phyloP scores from a whole-genome alignment of 2,797 vertebrate genomes.

The Cyclopterus lumpus region DNA sequence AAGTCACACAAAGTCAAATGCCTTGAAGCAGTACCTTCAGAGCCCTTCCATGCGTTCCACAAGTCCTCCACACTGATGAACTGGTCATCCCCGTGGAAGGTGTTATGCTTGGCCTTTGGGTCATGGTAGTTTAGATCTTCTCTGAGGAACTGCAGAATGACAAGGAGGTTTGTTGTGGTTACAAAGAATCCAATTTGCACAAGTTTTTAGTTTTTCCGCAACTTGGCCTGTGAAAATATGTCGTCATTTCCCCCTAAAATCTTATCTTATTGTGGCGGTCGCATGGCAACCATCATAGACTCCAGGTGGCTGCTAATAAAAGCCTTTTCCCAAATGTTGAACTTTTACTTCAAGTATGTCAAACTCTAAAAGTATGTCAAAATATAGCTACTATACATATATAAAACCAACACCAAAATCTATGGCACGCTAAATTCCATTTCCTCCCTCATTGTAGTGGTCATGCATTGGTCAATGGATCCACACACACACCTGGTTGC shows the following conservation, averaged over 20 bases:
- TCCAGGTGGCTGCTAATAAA: background rate
- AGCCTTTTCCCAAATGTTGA: background rate
- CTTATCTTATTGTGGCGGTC: background rate
- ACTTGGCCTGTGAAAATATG: background rate
- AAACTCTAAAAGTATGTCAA: background rate
- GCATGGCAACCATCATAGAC: background rate
- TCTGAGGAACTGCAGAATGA: constrained; percentile 90
- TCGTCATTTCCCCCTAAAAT: background rate
- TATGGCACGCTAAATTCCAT: constrained; percentile 5
- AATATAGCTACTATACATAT: background rate
- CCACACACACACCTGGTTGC: constrained; percentile 21
- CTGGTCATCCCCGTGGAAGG: constrained; percentile 97
- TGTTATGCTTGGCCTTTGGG: constrained; percentile 97
- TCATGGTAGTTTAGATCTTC: constrained; percentile 98
- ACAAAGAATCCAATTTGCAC: background rate
- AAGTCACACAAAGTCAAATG: background rate
- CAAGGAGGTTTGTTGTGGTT: constrained; percentile 13
- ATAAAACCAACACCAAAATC: background rate
- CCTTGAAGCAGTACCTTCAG: constrained; percentile 86
- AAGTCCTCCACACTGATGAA: constrained; percentile 98
- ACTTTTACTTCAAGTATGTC: background rate
- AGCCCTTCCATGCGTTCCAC: constrained; percentile 96
- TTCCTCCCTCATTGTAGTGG: constrained; percentile 1
- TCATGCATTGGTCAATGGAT: constrained; percentile 20
- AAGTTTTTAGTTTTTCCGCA: background rate